Percentiles rank a stretch among this genome's conserved stretches.
Conservation (phyloP, 2,113 vertebrate genomes). For the Hemiscyllium ocellatum region DNA sequence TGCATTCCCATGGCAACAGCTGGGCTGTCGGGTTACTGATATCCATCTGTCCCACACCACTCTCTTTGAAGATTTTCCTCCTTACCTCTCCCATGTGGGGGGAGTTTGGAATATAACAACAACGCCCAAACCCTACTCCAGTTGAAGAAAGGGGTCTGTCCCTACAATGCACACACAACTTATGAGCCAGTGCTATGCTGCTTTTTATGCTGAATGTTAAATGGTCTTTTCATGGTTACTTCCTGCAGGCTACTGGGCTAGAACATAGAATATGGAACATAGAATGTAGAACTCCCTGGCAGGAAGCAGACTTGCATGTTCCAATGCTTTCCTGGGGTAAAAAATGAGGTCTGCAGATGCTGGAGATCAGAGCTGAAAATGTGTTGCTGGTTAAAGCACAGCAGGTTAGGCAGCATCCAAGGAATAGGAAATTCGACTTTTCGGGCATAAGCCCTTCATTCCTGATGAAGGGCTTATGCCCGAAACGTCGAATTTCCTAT, state of each 20-base stretch:
- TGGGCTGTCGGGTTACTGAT: not conserved
- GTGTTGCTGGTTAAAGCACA: too few species aligned
- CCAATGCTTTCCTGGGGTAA: too few species aligned
- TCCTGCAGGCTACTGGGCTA: not conserved
- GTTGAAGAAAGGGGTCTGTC: not conserved
- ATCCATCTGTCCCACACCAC: not conserved
- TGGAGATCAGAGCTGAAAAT: too few species aligned
- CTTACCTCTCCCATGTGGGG: not conserved
- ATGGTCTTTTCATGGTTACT: not conserved
- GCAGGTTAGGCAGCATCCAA: too few species aligned
- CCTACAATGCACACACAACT: not conserved
- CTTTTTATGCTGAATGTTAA: not conserved
- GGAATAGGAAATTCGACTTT: too few species aligned
- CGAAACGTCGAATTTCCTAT: too few species aligned
- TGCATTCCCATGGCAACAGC: constrained; percentile 6
- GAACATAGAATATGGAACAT: too few species aligned
- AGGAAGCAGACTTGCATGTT: not conserved
- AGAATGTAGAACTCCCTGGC: not conserved
- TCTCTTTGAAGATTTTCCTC: not conserved
- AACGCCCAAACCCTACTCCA: not conserved
- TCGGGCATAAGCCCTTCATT: too few species aligned
- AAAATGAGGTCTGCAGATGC: too few species aligned
- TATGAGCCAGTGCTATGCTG: not conserved
- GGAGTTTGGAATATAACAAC: not conserved
- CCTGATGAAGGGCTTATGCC: too few species aligned